Evolutionary conservation across 2,888 invertebrate species (phyloP), one percentile per base, ranked within the genome.

Genomic region (Cheilosia grossa): DNA sequence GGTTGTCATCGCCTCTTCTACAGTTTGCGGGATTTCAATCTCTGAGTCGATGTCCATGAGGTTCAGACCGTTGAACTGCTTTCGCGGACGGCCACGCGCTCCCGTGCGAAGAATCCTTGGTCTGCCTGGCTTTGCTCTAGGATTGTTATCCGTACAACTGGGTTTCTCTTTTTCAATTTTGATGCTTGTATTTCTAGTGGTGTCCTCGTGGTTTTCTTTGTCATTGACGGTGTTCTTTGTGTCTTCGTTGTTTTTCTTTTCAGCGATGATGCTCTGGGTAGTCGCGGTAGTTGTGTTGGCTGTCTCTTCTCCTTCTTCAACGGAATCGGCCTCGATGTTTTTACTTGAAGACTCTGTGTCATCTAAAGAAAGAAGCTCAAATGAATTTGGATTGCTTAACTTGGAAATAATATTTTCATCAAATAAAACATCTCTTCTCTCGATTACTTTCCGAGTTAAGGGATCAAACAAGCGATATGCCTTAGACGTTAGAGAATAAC

Each of bases 401-500:
- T 27, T 27, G 27, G 27, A 27, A 27, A 27, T 27, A 27, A 27
- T 7, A 27, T 64, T 51, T 49, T 72, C 54, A 24, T 69, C 69
- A 19, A 74, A 79, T 21, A 59, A 10, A 21, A 73, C 67, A 30
- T 73, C 67, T 33, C 73, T 42, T 17, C 66, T 64, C 47, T 63
- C 69, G 2, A 79, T 40, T 2, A 83, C 53, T 51, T 56, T 69
- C 6, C 47, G 40, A n/a, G n/a, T 53, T 7, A 21, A 66, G 17
- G 33, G 40, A 58, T 74, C 27, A 49, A 64, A 42, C 56, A 74
- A 21, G 19, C 37, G 15, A 54, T 21, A 19, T 19, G 30, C 47
- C 17, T 49, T 58, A 3, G 40, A 72, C 10, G 17, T 24, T 13
- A 24, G 21, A 5, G 59, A 59, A 27, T 77, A 77, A 9, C 59